Evolutionary conservation across 1,140 invertebrate genomes (phyloP).

Genomic region (Platyscapa corneri): DNA sequence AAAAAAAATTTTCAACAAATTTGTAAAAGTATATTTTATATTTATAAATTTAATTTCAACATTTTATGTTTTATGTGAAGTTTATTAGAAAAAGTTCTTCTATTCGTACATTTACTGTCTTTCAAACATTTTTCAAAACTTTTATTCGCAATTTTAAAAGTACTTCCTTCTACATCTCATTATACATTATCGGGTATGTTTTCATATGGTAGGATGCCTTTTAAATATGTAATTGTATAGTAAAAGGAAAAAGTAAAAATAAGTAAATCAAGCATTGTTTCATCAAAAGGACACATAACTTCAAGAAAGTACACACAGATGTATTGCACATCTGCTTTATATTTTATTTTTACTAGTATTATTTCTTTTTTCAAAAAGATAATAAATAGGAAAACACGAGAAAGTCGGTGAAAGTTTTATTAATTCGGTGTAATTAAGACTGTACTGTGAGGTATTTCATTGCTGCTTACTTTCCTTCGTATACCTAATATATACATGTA

Average conservation of each 20-base stretch:
- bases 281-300: slow-evolving; percentile 5
- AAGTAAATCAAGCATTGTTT: slow-evolving; percentile 33
- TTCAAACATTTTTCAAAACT: neutral
- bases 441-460: neutral
- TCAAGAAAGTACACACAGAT: neutral
- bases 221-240: neutral
- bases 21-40: too few species aligned
- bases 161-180: neutral
- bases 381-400: neutral
- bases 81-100: neutral
- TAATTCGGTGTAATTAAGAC: slow-evolving; percentile 38
- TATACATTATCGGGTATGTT: neutral
- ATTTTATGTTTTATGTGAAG: neutral
- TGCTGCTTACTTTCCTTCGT: neutral
- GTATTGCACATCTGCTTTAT: slow-evolving; percentile 10
- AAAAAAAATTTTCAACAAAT: too few species aligned
- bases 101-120: neutral
- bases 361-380: neutral
- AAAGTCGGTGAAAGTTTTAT: slow-evolving; percentile 43
- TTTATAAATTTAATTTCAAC: neutral
- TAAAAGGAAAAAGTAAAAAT: slow-evolving; percentile 9
- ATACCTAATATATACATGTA: neutral
- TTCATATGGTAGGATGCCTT: neutral
- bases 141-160: neutral
- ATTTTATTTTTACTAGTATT: neutral